Conservation (phyloP, 2,888 invertebrate genomes). For the Drosophila subsilvestris region DNA sequence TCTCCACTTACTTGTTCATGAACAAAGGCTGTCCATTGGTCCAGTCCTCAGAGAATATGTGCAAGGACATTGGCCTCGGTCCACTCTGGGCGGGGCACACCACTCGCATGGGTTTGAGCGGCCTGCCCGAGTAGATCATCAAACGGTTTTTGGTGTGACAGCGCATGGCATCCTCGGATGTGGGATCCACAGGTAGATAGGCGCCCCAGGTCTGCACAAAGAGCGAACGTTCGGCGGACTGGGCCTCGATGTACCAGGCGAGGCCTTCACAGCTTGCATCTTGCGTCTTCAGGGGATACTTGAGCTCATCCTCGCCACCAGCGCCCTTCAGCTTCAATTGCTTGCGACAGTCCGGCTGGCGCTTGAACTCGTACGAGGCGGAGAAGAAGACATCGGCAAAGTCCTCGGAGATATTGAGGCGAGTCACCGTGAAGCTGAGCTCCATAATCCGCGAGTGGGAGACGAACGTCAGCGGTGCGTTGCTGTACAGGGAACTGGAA, state of each 20-base stretch:
- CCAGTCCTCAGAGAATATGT: slow-evolving; percentile 93
- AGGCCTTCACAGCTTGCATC: slow-evolving; percentile 84
- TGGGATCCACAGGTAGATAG: slow-evolving; percentile 88
- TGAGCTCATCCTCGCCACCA: slow-evolving; percentile 88
- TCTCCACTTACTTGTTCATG: slow-evolving; percentile 82
- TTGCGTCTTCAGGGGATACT: slow-evolving; percentile 87
- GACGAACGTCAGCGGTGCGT: slow-evolving; percentile 87
- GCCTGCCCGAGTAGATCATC: slow-evolving; percentile 91
- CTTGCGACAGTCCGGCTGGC: slow-evolving; percentile 87
- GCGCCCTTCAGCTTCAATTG: slow-evolving; percentile 87
- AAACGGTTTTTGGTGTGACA: slow-evolving; percentile 92
- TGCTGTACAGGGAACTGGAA: slow-evolving; percentile 85
- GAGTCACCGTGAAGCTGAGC: slow-evolving; percentile 89
- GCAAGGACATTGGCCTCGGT: slow-evolving; percentile 88
- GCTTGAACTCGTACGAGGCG: slow-evolving; percentile 88
- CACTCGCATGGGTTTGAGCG: slow-evolving; percentile 86
- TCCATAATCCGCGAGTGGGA: slow-evolving; percentile 89
- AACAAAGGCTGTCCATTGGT: slow-evolving; percentile 83
- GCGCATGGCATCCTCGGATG: slow-evolving; percentile 87
- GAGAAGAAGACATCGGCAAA: slow-evolving; percentile 92
- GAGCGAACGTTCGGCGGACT: slow-evolving; percentile 91
- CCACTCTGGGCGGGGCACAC: slow-evolving; percentile 90
- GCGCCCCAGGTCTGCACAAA: slow-evolving; percentile 93
- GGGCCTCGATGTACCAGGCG: slow-evolving; percentile 92
- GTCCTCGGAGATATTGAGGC: slow-evolving; percentile 91